Evolutionary conservation across 2,113 vertebrate species (phyloP).

Genomic region (Numida meleagris): DNA sequence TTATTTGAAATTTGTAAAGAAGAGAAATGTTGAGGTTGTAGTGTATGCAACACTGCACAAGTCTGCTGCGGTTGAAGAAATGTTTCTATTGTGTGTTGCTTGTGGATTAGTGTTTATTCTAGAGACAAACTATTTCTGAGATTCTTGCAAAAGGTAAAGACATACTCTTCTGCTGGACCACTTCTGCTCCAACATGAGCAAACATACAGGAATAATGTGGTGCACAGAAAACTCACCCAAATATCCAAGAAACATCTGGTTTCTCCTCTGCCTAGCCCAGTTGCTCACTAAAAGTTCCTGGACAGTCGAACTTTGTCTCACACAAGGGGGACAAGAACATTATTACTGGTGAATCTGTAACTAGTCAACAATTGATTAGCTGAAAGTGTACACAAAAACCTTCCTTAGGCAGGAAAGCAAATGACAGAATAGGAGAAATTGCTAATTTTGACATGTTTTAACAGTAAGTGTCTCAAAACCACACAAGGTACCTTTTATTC

Average conservation of each 20-base stretch:
- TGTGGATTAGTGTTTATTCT: background rate
- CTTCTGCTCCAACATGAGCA: background rate
- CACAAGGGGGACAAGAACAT: background rate
- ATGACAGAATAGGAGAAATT: background rate
- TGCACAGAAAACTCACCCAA: background rate
- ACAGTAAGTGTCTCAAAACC: background rate
- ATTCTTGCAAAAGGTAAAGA: background rate
- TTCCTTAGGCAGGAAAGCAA: background rate
- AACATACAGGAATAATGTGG: background rate
- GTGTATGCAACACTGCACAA: background rate
- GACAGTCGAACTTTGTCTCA: background rate
- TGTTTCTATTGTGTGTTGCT: accelerated
- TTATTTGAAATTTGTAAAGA: background rate
- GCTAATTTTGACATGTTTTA: background rate
- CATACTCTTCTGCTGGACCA: background rate
- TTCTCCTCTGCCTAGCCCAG: background rate
- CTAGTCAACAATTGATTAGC: background rate
- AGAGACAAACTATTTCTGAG: background rate
- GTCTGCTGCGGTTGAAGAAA: background rate
- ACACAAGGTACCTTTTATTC: background rate
- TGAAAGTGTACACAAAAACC: background rate
- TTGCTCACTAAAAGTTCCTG: background rate
- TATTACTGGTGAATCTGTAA: background rate
- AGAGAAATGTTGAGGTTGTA: background rate
- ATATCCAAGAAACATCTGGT: background rate